Conservation (phyloP, 1,140 invertebrate genomes). For the Nylanderia fulva region DNA sequence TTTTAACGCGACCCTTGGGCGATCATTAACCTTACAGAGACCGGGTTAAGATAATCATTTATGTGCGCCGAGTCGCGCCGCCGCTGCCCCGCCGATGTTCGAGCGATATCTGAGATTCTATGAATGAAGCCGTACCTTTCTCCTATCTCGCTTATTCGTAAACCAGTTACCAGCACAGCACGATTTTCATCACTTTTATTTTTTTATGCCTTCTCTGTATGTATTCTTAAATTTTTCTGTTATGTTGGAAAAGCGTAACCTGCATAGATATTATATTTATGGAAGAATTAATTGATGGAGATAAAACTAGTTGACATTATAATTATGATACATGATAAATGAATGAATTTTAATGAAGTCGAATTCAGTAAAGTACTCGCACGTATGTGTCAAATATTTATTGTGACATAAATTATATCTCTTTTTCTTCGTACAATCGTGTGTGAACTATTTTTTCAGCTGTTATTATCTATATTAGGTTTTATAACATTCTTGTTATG, state of each 20-base stretch:
- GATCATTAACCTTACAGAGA: conserved; percentile 66
- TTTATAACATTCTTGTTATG: background rate
- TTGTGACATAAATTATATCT: background rate
- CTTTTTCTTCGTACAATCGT: background rate
- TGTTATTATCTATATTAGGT: background rate
- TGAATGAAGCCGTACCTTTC: conserved; percentile 53
- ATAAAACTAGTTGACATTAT: background rate
- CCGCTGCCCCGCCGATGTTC: conserved; percentile 12
- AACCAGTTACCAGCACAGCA: conserved; percentile 9
- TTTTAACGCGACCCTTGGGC: conserved; percentile 70
- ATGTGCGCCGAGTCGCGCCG: conserved; percentile 4
- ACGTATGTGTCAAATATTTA: background rate
- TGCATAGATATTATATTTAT: background rate
- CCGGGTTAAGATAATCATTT: conserved; percentile 44
- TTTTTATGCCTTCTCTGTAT: background rate
- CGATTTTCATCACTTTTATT: conserved; percentile 7
- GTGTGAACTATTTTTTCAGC: background rate
- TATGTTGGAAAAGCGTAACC: background rate
- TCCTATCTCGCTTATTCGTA: conserved; percentile 47
- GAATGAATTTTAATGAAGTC: background rate
- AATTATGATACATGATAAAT: background rate
- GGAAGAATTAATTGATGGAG: background rate
- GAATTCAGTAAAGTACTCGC: background rate
- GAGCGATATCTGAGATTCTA: conserved; percentile 32
- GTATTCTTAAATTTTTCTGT: background rate